Conservation (phyloP, 2,113 vertebrate species). For the Forbesichthys agassizii region DNA sequence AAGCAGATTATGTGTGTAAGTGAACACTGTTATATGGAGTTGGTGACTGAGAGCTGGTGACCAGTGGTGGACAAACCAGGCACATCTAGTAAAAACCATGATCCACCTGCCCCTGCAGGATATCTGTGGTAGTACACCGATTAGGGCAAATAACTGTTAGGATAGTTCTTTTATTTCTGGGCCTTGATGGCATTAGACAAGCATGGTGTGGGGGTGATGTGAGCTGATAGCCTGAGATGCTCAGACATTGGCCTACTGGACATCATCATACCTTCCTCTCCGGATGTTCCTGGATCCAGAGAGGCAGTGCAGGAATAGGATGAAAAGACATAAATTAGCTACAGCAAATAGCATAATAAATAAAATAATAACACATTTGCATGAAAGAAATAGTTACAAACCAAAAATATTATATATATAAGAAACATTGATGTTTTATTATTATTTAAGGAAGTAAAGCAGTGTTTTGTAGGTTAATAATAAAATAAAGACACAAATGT, state of each 20-base stretch:
- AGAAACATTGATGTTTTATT: not conserved
- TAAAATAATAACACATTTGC: too few species aligned
- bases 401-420: not conserved
- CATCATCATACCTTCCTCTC: conserved; percentile 91
- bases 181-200: conserved; percentile 15
- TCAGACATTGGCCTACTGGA: conserved; percentile 81
- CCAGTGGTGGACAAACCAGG: conserved; percentile 23
- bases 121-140: too few species aligned
- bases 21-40: not conserved
- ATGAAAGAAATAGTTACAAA: too few species aligned
- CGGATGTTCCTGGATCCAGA: conserved; percentile 88
- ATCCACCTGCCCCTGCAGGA: too few species aligned
- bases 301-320: conserved; percentile 7
- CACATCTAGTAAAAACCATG: too few species aligned
- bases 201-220: not conserved
- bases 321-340: conserved; percentile 18
- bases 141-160: too few species aligned
- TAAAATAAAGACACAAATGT: too few species aligned
- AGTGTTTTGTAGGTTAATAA: too few species aligned
- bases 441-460: conserved; percentile 12
- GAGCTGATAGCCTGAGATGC: not conserved
- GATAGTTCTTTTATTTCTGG: not conserved
- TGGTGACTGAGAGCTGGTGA: not conserved
- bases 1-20: not conserved
- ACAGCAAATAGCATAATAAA: conserved; percentile 4